phyloP scores from a whole-genome alignment of 2,113 vertebrate genomes.

The Buteo buteo region DNA sequence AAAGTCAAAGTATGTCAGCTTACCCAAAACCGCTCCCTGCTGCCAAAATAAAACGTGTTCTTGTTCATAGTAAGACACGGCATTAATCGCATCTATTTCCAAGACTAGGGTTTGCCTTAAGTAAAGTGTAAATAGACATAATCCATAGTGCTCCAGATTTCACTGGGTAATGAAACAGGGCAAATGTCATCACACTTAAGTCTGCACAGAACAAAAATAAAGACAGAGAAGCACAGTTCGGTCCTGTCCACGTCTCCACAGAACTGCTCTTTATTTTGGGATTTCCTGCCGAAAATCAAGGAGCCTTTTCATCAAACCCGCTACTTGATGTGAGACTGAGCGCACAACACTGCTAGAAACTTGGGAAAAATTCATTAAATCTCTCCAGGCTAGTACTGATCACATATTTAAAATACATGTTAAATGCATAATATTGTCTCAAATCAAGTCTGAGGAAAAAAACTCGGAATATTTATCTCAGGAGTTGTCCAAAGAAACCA shows the following conservation, averaged over 20 bases:
- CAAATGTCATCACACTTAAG: background rate
- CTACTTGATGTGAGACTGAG: background rate
- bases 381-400: background rate
- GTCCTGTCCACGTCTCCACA: background rate
- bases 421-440: background rate
- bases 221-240: slow-evolving; percentile 12
- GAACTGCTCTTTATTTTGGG: background rate
- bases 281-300: slow-evolving; percentile 20
- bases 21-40: background rate
- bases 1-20: background rate
- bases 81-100: background rate
- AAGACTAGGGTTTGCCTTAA: background rate
- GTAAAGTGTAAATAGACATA: background rate
- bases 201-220: background rate
- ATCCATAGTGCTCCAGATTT: background rate
- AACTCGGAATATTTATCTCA: background rate
- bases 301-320: background rate
- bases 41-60: background rate
- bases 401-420: background rate
- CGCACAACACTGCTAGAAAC: background rate
- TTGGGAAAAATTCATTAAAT: background rate
- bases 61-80: background rate
- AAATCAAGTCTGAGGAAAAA: background rate
- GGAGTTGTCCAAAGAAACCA: background rate
- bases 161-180: background rate